Conservation (phyloP, 2,113 vertebrate species). For the Copsychus sechellarum region DNA sequence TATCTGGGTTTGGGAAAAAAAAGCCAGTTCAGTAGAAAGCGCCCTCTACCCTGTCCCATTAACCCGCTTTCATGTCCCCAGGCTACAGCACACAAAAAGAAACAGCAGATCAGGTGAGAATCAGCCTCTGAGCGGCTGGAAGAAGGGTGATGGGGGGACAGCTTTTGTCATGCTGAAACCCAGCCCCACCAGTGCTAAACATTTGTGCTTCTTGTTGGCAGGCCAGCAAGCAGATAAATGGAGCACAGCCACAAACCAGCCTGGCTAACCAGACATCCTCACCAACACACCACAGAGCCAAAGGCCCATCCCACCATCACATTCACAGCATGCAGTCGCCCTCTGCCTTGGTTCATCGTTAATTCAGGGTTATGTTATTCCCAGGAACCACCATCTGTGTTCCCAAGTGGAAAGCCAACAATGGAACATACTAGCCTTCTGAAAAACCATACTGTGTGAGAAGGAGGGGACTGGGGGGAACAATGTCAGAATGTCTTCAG, state of each 20-base stretch:
- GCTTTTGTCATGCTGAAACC: not conserved
- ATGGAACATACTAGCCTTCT: constrained; percentile 1
- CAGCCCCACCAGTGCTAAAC: not conserved
- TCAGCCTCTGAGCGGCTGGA: accelerated
- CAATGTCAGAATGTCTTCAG: constrained; percentile 31
- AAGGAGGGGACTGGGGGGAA: constrained; percentile 15
- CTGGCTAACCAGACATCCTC: not conserved
- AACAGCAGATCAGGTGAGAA: not conserved
- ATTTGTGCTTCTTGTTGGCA: not conserved
- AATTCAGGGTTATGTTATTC: not conserved
- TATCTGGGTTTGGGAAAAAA: not conserved
- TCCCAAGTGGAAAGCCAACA: not conserved
- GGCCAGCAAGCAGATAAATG: not conserved
- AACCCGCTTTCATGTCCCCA: constrained; percentile 52
- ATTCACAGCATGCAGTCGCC: not conserved
- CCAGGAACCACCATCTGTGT: constrained; percentile 11
- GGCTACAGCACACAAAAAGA: not conserved
- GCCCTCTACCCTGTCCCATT: not conserved
- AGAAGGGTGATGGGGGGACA: accelerated
- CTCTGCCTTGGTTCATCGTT: not conserved
- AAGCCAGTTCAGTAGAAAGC: not conserved
- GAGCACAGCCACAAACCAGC: not conserved
- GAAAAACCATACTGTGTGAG: not conserved
- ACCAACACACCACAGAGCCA: accelerated
- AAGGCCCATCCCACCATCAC: not conserved